These are phyloP conservation scores for Puntigrus tetrazona DNA, from an alignment of 2,113 vertebrate genomes.

Conservation along the genomic window DNA sequence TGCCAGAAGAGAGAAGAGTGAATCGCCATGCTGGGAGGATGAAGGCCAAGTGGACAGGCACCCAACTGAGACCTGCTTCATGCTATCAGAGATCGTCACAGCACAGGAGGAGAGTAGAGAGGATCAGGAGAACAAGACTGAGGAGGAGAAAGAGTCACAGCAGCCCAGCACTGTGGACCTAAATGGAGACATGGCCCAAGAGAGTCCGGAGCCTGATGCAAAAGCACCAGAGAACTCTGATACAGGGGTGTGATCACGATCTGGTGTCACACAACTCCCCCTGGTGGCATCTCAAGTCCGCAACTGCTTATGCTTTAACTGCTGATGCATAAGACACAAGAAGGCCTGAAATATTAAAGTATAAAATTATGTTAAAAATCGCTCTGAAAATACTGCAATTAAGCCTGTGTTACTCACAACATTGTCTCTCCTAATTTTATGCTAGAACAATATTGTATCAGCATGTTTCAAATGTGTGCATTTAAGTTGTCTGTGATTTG, in stretches of 20 bases:
- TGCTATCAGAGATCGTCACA: slow-evolving; percentile 26
- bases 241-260: background rate
- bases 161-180: background rate
- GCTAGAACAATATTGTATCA: background rate
- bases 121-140: background rate
- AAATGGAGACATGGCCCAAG: background rate
- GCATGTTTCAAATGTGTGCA: background rate
- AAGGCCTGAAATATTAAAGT: background rate
- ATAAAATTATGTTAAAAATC: background rate
- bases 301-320: background rate
- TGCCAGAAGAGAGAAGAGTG: background rate
- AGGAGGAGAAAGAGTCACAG: background rate
- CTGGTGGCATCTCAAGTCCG: background rate
- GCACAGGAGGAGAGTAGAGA: background rate
- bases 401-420: background rate
- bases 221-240: background rate
- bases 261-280: background rate
- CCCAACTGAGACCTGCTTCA: background rate
- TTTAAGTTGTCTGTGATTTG: background rate
- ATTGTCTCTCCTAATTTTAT: background rate
- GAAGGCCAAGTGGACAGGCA: background rate
- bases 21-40: background rate
- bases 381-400: background rate
- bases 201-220: background rate
- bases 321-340: background rate